Conservation (phyloP, 2,113 vertebrate genomes). For the Xiphophorus hellerii region DNA sequence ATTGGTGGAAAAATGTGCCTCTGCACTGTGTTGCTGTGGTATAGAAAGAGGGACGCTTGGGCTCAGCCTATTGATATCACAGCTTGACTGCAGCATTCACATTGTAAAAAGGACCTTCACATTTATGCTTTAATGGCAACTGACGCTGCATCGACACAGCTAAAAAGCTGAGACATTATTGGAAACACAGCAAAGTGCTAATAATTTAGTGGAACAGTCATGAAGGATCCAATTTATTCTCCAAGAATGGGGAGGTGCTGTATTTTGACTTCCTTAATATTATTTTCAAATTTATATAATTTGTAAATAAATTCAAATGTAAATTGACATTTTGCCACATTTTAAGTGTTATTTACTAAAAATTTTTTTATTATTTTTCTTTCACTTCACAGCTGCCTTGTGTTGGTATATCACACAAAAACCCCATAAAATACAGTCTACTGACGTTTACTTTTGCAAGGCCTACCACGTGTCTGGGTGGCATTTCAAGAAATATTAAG, state of each 20-base stretch:
- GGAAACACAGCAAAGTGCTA: conserved; percentile 19
- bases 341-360: too few species aligned
- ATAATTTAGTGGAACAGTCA: conserved; percentile 28
- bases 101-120: conserved; percentile 29
- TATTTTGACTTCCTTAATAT: background rate
- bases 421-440: background rate
- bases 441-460: background rate
- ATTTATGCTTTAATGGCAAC: conserved; percentile 32
- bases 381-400: background rate
- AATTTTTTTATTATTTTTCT: background rate
- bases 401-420: background rate
- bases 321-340: too few species aligned
- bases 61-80: conserved; percentile 57
- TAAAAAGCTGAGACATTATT: conserved; percentile 42
- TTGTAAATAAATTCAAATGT: background rate
- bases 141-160: conserved; percentile 37
- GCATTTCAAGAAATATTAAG: background rate
- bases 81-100: conserved; percentile 38
- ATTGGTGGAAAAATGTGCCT: background rate
- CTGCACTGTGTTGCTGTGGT: conserved; percentile 27
- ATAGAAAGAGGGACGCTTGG: conserved; percentile 21
- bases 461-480: background rate
- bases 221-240: conserved; percentile 17
- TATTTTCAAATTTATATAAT: background rate
- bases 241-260: conserved; percentile 7